Percentiles rank a stretch among this genome's conserved stretches.
Conservation (phyloP, 2,797 vertebrate species). For the Notamacropus eugenii region DNA sequence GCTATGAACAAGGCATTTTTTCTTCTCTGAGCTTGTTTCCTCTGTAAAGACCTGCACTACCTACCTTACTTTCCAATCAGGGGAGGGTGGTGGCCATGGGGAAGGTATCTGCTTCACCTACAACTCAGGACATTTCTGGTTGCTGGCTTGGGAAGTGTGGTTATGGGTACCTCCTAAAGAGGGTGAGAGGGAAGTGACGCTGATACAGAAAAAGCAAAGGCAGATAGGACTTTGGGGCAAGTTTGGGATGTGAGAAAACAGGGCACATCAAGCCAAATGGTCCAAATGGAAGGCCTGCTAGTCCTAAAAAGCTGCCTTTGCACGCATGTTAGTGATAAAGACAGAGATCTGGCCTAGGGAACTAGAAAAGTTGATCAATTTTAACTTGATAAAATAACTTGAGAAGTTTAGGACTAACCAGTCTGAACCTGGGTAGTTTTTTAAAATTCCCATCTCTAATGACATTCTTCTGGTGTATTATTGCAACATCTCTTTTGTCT, state of each 20-base stretch:
- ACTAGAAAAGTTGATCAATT: background rate
- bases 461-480: background rate
- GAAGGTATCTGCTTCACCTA: background rate
- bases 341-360: background rate
- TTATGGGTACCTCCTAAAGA: background rate
- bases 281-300: background rate
- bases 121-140: background rate
- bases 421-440: background rate
- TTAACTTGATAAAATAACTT: background rate
- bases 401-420: background rate
- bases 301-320: background rate
- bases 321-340: background rate
- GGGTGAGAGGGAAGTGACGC: background rate
- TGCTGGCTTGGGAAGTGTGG: background rate
- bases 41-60: background rate
- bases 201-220: background rate
- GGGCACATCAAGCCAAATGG: background rate
- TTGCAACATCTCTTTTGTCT: background rate
- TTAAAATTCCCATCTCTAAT: background rate
- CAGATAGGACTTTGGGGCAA: background rate
- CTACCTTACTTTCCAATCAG: background rate
- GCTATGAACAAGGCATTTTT: background rate
- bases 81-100: background rate
- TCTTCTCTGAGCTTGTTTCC: background rate
- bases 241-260: background rate